These are phyloP conservation scores for Phoxinus phoxinus DNA, from an alignment of 2,113 vertebrate species.

Conservation along the genomic window DNA sequence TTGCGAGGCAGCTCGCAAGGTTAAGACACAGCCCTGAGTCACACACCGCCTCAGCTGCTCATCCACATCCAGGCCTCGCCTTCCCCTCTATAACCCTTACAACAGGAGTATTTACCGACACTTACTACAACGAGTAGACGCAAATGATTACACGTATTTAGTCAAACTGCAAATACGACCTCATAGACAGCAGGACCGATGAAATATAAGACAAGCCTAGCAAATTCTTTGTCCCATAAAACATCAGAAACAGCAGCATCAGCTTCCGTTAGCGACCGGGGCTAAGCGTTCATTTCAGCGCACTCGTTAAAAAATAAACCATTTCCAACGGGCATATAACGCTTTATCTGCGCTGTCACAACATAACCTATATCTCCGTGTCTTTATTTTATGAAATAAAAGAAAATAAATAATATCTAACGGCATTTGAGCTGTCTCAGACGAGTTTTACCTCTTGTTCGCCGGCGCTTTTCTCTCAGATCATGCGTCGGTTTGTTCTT, in stretches of 20 bases:
- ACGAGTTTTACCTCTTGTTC: slow-evolving; percentile 45
- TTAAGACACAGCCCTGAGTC: slow-evolving; percentile 31
- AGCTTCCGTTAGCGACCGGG: slow-evolving; percentile 45
- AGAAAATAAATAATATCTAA: background rate
- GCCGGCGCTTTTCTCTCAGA: slow-evolving; percentile 54
- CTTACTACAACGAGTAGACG: background rate
- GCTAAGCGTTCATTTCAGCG: slow-evolving; percentile 27
- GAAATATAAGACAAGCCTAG: background rate
- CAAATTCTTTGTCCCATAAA: slow-evolving; percentile 37
- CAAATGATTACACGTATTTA: background rate
- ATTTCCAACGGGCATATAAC: no score
- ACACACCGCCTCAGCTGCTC: background rate
- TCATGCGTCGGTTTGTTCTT: slow-evolving; percentile 56
- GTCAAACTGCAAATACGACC: background rate
- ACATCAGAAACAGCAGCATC: slow-evolving; percentile 24
- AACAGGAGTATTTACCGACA: background rate
- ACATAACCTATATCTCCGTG: fast-evolving
- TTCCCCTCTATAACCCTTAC: background rate
- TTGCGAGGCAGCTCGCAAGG: background rate
- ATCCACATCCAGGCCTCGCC: slow-evolving; percentile 23
- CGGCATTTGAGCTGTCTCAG: background rate
- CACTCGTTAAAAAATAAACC: background rate
- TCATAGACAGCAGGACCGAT: background rate
- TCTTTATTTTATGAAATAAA: background rate
- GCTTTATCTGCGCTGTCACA: background rate